Conservation (phyloP, 2,797 vertebrate species). For the Pygocentrus nattereri region DNA sequence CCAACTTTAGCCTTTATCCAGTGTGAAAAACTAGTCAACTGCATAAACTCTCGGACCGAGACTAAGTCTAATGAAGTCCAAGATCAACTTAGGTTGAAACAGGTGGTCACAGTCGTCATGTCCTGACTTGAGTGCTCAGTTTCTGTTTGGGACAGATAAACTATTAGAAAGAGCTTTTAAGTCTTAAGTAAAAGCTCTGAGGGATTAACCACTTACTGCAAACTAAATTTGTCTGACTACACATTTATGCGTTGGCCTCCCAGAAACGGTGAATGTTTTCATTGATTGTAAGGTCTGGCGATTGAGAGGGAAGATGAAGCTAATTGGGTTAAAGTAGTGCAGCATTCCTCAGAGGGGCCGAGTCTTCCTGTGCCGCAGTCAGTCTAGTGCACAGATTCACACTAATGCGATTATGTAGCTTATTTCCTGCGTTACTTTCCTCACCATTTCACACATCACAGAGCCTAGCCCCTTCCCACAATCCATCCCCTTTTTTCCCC, state of each 20-base stretch:
- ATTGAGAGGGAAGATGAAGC: conserved; percentile 59
- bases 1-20: neutral
- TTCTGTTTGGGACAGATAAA: neutral
- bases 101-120: neutral
- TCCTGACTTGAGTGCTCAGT: neutral
- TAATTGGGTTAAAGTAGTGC: conserved; percentile 73
- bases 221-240: conserved; percentile 14
- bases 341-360: conserved; percentile 82
- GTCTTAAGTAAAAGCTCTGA: neutral
- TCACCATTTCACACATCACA: conserved; percentile 88
- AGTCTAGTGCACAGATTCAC: conserved; percentile 85
- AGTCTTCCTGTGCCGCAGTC: conserved; percentile 83
- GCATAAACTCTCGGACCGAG: neutral
- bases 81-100: neutral
- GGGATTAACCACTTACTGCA: neutral
- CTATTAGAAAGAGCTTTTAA: neutral
- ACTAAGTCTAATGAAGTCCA: conserved; percentile 3
- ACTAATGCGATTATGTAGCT: conserved; percentile 93
- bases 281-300: conserved; percentile 61
- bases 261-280: conserved; percentile 36
- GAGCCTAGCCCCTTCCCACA: conserved; percentile 63
- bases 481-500: neutral
- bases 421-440: conserved; percentile 93
- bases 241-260: neutral
- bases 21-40: neutral